These are phyloP conservation scores for Eudasyphora cyanicolor DNA, from an alignment of 2,888 invertebrate species.

Conservation along the genomic window DNA sequence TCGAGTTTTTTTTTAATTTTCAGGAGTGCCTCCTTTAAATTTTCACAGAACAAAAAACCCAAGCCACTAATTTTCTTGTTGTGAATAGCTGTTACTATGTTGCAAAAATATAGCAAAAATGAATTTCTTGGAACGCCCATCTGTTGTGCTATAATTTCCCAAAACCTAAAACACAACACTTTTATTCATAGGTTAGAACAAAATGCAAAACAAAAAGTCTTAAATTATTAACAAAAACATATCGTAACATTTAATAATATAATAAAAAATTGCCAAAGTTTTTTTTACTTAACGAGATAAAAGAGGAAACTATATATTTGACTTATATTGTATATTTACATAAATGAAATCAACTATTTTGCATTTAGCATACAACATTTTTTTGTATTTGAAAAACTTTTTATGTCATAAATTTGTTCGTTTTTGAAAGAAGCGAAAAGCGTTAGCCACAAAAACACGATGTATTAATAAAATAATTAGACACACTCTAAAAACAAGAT, in stretches of 20 bases:
- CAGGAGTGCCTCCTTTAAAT: background rate
- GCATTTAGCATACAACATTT: conserved; percentile 45
- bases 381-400: conserved; percentile 43
- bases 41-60: too few relatives aligned
- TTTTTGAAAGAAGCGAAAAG: conserved; percentile 14
- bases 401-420: conserved; percentile 1
- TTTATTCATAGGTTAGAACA: conserved; percentile 70
- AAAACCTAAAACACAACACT: conserved; percentile 42
- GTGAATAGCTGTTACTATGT: background rate
- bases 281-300: conserved; percentile 67
- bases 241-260: conserved; percentile 76
- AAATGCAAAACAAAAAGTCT: conserved; percentile 72
- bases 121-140: background rate
- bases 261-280: conserved; percentile 76
- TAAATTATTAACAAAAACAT: conserved; percentile 77
- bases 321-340: conserved; percentile 45
- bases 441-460: too few relatives aligned
- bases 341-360: conserved; percentile 50
- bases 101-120: background rate
- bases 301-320: conserved; percentile 38
- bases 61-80: background rate
- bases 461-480: conserved; percentile 21
- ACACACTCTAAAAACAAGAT: background rate
- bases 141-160: conserved; percentile 42
- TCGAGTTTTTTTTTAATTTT: too few relatives aligned